Base-by-base conservation (phyloP, 1,140 invertebrate species). In the Nephotettix cincticeps region DNA sequence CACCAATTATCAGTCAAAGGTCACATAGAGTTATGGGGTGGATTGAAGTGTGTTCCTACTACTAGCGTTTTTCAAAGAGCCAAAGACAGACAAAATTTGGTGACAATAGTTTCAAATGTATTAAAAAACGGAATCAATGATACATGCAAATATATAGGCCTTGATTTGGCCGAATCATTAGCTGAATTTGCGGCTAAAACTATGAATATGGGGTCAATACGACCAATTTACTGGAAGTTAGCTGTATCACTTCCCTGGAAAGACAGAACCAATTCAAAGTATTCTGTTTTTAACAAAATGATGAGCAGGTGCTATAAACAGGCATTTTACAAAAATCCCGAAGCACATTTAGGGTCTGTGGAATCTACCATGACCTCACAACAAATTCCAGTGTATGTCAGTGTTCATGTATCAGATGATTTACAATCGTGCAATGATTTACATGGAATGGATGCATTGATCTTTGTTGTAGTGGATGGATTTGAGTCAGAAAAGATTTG, bases 11-110 rank as follows among this genome's bases (percentile, higher is more conserved):
- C 72, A 13, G 30, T 70, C 14, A 45, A 72, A 28, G 67, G 72
- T 2, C 71, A 75, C 68, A 25, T 69, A 14, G n/a, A 68, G 29
- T 6, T 71, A n/a, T 75, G 74, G 74, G 74, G 74, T 14, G 19
- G 11, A 21, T 23, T 69, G 11, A 32, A 28, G 14, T 29, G 3
- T 19, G 56, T 66, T 27, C n/a, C 40, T n/a, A 40, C 13, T 6
- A 6, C 17, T 19, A 47, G 40, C 56, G 45, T 72, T 28, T 61
- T 65, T 6, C 40, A 72, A 9, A 58, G 72, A 21, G 32, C 72
- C 9, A 51, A 32, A 36, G 64, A 69, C 27, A 71, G 66, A 61
- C 63, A 72, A 51, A 73, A 69, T n/a, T 28, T 66, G 19, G 19
- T 6, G 25, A 45, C 43, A 27, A 56, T 73, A 40, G 68, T 72